Evolutionary conservation across 2,113 vertebrate species (phyloP).

Genomic region (Carassius gibelio): DNA sequence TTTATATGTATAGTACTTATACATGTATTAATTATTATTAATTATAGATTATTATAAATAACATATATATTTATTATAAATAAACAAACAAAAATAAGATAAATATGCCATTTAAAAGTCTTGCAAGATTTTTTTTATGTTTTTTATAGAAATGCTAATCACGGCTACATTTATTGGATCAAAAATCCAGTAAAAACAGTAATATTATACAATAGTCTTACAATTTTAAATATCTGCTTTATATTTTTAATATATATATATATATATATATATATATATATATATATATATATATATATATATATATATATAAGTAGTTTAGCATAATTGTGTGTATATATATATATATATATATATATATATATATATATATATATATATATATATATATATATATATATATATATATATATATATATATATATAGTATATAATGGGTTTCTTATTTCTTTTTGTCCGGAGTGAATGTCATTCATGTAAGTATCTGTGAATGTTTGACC

Average conservation of each 20-base stretch:
- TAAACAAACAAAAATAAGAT: neutral
- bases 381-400: too few species aligned
- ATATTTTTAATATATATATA: too few species aligned
- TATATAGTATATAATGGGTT: neutral
- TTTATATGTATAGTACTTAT: neutral
- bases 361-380: too few species aligned
- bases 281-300: too few species aligned
- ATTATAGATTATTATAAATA: neutral
- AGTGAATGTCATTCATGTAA: constrained; percentile 8
- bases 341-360: too few species aligned
- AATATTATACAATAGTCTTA: too few species aligned
- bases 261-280: too few species aligned
- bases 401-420: too few species aligned
- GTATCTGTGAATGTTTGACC: constrained; percentile 33
- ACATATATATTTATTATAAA: neutral
- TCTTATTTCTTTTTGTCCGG: neutral
- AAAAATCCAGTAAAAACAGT: neutral
- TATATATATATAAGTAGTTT: too few species aligned
- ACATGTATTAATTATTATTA: neutral
- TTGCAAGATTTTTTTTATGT: too few species aligned
- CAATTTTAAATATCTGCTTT: too few species aligned
- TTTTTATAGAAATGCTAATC: neutral
- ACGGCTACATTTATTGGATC: neutral
- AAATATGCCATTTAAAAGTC: neutral
- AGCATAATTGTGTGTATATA: too few species aligned